A percentile compares a stretch with the other conserved stretches of the same genome.
These are phyloP conservation scores for Pampusana beccarii DNA, from an alignment of 2,113 vertebrate species.

Conservation along the genomic window DNA sequence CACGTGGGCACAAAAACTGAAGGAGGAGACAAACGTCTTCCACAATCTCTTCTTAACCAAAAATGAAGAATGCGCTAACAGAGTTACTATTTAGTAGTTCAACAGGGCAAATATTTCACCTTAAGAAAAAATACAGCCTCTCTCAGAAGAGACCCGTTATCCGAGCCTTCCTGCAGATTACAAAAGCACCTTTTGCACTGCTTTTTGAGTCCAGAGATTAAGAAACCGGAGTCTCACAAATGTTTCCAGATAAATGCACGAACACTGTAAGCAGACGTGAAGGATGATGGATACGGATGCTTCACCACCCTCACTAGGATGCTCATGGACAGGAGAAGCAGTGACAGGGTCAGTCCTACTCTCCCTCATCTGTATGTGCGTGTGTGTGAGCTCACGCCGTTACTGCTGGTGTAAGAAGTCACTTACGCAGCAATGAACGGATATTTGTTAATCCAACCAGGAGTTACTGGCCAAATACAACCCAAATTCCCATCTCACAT, in stretches of 20 bases:
- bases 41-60: background rate
- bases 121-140: background rate
- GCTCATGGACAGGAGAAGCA: background rate
- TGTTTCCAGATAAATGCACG: background rate
- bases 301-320: background rate
- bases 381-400: background rate
- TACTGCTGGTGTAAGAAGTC: background rate
- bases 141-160: background rate
- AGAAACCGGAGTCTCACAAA: background rate
- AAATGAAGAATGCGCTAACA: background rate
- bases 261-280: background rate
- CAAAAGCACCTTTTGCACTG: background rate
- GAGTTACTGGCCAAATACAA: background rate
- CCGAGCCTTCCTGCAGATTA: background rate
- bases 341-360: background rate
- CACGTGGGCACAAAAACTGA: fast-evolving
- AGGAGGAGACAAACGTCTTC: background rate
- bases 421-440: background rate
- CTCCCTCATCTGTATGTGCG: too few relatives aligned
- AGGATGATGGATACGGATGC: background rate
- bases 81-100: background rate
- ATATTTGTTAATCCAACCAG: background rate
- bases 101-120: background rate
- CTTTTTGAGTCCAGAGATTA: background rate
- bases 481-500: background rate